A percentile compares a stretch with the other conserved stretches of the same genome.
Evolutionary conservation across 1,140 invertebrate genomes (phyloP).

Genomic region (Theocolax elegans): DNA sequence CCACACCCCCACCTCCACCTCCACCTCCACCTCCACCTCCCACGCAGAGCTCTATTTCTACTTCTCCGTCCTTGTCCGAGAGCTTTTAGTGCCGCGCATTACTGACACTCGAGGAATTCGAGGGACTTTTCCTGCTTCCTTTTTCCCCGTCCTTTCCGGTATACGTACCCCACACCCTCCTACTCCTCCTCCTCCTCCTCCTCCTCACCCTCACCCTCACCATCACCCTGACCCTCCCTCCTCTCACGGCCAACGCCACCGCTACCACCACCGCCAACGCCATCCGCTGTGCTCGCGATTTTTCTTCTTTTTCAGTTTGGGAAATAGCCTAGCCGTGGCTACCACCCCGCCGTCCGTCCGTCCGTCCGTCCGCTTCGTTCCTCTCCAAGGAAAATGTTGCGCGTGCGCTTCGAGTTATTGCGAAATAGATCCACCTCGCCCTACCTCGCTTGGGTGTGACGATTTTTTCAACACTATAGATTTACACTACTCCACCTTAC

Average conservation of each 20-base stretch:
- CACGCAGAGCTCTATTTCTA: conserved; percentile 22
- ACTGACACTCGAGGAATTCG: conserved; percentile 32
- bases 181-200: not conserved
- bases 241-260: not conserved
- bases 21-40: not conserved
- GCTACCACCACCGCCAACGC: not conserved
- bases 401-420: too few relatives aligned
- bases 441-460: not conserved
- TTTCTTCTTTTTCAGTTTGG: conserved; percentile 10
- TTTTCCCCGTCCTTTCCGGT: too few relatives aligned
- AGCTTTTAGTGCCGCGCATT: conserved; percentile 21
- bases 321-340: not conserved
- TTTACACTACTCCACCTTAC: too few relatives aligned
- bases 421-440: not conserved
- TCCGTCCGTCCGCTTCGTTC: too few relatives aligned
- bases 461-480: too few relatives aligned
- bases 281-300: not conserved
- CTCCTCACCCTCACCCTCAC: not conserved
- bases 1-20: not conserved
- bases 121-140: conserved; percentile 5
- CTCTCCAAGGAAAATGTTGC: too few relatives aligned
- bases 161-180: too few relatives aligned
- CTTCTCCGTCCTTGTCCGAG: conserved; percentile 1
- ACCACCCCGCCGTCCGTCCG: too few relatives aligned
- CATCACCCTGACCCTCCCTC: too few relatives aligned